Percentiles rank a stretch among this genome's conserved stretches.
Evolutionary conservation across 2,113 vertebrate species (phyloP).

Genomic region (Heliornis fulica): DNA sequence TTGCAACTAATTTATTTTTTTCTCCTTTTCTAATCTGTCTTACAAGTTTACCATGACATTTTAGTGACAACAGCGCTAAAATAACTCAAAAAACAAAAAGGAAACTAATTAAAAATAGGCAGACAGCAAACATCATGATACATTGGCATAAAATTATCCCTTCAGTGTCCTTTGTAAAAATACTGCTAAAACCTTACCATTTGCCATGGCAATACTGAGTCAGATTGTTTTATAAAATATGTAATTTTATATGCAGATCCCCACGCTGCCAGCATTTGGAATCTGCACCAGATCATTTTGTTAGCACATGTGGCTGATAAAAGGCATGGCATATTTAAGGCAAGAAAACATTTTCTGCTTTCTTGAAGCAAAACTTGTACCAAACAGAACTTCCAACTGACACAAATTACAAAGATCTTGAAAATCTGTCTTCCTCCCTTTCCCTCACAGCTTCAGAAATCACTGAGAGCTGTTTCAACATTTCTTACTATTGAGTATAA

Average conservation of each 20-base stretch:
- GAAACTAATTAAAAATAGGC: conserved; percentile 62
- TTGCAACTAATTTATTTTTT: conserved; percentile 66
- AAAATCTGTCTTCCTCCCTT: not conserved
- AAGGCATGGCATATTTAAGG: not conserved
- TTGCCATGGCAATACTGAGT: conserved; percentile 44
- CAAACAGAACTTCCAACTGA: not conserved
- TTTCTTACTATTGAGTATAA: not conserved
- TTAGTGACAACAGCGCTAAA: conserved; percentile 61
- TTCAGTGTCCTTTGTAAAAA: conserved; percentile 49
- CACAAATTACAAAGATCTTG: not conserved
- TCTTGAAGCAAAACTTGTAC: not conserved
- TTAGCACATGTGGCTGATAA: not conserved
- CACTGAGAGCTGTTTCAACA: not conserved
- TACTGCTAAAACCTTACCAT: not conserved
- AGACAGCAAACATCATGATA: conserved; percentile 32
- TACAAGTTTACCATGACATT: conserved; percentile 69
- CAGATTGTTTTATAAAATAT: conserved; percentile 38
- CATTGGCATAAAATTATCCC: conserved; percentile 56
- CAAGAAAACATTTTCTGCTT: not conserved
- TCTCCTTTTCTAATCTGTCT: conserved; percentile 55
- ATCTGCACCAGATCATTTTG: not conserved
- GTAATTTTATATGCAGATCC: conserved; percentile 13
- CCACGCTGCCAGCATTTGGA: not conserved
- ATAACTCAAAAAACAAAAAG: conserved; percentile 52
- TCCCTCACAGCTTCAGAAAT: not conserved